Evolutionary conservation across 2,113 vertebrate species (phyloP), one percentile per base, ranked within the genome.

Genomic region (Halichoerus grypus): DNA sequence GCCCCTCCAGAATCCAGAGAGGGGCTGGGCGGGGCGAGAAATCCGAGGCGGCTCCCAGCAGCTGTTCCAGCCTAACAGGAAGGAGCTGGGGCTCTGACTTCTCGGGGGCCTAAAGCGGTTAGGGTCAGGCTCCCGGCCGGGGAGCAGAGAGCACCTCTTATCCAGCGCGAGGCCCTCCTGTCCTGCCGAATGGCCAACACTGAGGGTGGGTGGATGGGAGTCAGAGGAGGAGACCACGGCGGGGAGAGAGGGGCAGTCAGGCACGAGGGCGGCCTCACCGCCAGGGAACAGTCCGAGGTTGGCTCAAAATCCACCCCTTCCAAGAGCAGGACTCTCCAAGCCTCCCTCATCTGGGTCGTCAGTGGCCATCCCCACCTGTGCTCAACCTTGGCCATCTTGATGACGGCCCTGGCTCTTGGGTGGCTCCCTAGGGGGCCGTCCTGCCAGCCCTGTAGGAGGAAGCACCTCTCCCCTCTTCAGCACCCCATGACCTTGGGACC

Each of bases 21-120:
- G 28, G 18, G 3, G 14, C 4, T 10, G 26, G 19, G 28, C 0
- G 0, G 28, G 18, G 19, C 6, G 31, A 46, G 42, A 63, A 26
- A 19, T 19, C 65, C 14, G 22, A 53, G 5, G 22, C 2, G 4
- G n/a, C 12, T 61, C 51, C 72, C 46, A 39, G 91, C 92, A 82
- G 65, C 72, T 88, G 51, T 76, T 57, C 1, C 6, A 1, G 76
- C 92, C 53, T 12, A 0, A n/a, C 5, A 1, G 18, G 76, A 26
- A 61, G 36, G 24, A 55, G 13, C 83, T 12, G n/a, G 49, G 63
- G 36, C 72, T 85, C 9, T 7, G 4, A 10, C 63, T 65, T 57
- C 67, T 51, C 24, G 4, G 9, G 59, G 53, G 46, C 51, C 33
- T 19, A 14, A 7, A 61, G 67, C 53, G 28, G 31, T 33, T 33